phyloP scores from a whole-genome alignment of 2,888 invertebrate genomes.

The Euproctis similis region DNA sequence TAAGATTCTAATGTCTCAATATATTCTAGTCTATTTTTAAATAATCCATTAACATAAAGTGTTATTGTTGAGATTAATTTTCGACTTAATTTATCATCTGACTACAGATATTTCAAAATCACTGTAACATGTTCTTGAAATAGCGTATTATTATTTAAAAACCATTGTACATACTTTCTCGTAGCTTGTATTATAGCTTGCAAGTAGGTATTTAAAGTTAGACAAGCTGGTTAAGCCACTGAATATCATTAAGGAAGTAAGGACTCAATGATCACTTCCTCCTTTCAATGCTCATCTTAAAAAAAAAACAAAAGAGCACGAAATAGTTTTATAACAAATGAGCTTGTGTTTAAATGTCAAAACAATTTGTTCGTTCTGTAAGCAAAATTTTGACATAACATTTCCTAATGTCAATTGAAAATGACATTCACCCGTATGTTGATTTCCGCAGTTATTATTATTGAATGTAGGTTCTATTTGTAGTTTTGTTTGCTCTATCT shows the following conservation, averaged over 20 bases:
- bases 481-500: slow-evolving; percentile 15
- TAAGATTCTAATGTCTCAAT: too few relatives aligned
- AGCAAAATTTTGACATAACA: slow-evolving; percentile 1
- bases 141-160: too few relatives aligned
- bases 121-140: too few relatives aligned
- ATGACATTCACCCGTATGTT: slow-evolving; percentile 12
- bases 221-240: too few relatives aligned
- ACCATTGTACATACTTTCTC: not conserved
- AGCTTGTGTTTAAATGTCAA: too few relatives aligned
- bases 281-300: slow-evolving; percentile 3
- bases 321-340: too few relatives aligned
- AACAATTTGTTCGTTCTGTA: too few relatives aligned
- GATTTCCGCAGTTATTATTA: too few relatives aligned
- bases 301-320: too few relatives aligned
- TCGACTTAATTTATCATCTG: slow-evolving; percentile 9
- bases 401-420: slow-evolving; percentile 8
- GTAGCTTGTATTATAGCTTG: too few relatives aligned
- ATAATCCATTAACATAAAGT: not conserved
- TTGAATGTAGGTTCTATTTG: slow-evolving; percentile 2
- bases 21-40: too few relatives aligned
- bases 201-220: too few relatives aligned
- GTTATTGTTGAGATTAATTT: slow-evolving; percentile 8
- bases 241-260: slow-evolving; percentile 1
- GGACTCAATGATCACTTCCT: slow-evolving; percentile 4
- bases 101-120: slow-evolving; percentile 6